These are phyloP conservation scores for Anguilla rostrata DNA, from an alignment of 2,113 vertebrate genomes.

Conservation along the genomic window DNA sequence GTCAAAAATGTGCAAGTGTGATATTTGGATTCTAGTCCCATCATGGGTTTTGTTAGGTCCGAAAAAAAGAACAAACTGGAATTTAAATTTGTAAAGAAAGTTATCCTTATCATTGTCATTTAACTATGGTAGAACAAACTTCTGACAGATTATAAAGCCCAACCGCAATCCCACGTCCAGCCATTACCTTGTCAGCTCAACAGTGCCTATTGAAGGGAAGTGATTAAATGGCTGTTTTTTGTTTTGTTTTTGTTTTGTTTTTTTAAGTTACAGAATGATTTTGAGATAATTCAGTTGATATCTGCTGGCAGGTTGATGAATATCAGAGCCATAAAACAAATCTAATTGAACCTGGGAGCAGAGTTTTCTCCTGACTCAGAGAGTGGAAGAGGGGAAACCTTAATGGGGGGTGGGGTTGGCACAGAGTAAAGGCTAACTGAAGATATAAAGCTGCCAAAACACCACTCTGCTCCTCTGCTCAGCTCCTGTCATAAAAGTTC, in stretches of 20 bases:
- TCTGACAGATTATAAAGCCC: neutral
- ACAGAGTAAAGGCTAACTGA: neutral
- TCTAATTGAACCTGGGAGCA: neutral
- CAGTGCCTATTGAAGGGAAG: neutral
- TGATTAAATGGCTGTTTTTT: neutral
- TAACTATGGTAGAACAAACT: neutral
- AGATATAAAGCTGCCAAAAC: too few species aligned
- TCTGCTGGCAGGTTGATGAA: neutral
- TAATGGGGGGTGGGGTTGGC: neutral
- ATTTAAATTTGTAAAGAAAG: neutral
- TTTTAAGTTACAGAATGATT: neutral
- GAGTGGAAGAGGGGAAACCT: neutral
- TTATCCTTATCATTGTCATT: too few species aligned
- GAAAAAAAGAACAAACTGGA: neutral
- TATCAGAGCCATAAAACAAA: neutral
- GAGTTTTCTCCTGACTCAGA: neutral
- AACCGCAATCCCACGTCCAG: neutral
- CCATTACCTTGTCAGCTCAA: neutral
- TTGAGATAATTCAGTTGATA: slow-evolving; percentile 9
- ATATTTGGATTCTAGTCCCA: neutral
- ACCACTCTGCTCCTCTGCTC: too few species aligned
- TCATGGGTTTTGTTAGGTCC: neutral
- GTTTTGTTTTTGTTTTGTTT: too few species aligned
- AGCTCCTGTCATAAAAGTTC: too few species aligned
- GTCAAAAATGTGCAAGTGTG: neutral